A percentile compares a stretch with the other conserved stretches of the same genome.
Evolutionary conservation across 2,888 invertebrate species (phyloP).

Genomic region (Platycheirus rosarum): DNA sequence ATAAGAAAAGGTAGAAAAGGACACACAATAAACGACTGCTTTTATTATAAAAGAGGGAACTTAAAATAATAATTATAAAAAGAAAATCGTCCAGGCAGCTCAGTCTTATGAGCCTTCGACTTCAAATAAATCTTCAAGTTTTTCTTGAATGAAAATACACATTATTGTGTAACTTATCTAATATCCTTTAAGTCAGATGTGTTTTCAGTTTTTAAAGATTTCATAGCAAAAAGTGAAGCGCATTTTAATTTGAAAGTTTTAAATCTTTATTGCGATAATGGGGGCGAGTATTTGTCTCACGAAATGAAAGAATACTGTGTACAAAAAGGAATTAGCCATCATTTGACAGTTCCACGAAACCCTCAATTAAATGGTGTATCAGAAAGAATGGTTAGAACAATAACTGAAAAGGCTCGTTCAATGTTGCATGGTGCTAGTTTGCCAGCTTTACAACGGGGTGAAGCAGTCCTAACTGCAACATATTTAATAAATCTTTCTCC

Average conservation of each 20-base stretch:
- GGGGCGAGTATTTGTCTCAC: conserved; percentile 77
- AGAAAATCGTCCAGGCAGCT: background rate
- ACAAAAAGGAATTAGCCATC: conserved; percentile 77
- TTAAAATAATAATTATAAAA: conserved; percentile 18
- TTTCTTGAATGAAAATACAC: no score
- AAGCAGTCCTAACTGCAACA: conserved; percentile 79
- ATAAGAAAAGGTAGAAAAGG: conserved; percentile 76
- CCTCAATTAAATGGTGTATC: conserved; percentile 80
- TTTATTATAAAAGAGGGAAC: conserved; percentile 36
- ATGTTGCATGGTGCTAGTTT: conserved; percentile 77
- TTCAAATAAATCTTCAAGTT: background rate
- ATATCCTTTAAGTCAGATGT: conserved; percentile 76
- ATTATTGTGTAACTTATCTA: no score
- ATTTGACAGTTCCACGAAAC: no score
- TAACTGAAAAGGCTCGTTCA: conserved; percentile 79
- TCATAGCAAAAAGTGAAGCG: conserved; percentile 71
- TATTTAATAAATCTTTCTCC: conserved; percentile 79
- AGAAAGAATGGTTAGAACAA: conserved; percentile 78
- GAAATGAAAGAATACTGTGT: conserved; percentile 77
- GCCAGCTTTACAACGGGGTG: conserved; percentile 78
- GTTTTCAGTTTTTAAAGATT: conserved; percentile 75
- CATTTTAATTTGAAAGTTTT: conserved; percentile 77
- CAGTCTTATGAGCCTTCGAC: conserved; percentile 12
- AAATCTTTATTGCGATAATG: conserved; percentile 77
- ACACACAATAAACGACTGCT: conserved; percentile 77